Evolutionary conservation across 2,113 vertebrate genomes (phyloP).

Genomic region (Collichthys lucidus): DNA sequence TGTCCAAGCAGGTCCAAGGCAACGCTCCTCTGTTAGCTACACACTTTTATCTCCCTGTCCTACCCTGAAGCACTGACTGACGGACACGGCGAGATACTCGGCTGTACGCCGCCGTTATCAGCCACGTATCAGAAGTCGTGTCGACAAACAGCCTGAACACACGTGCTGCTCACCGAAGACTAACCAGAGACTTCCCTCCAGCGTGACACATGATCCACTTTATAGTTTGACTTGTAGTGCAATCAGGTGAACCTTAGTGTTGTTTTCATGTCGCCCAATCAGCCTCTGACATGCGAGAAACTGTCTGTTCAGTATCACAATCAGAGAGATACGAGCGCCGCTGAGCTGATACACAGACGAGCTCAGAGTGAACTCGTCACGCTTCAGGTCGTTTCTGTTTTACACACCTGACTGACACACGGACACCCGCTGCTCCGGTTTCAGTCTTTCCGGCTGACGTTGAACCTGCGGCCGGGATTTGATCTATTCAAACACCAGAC

Average conservation of each 20-base stretch:
- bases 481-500: no score
- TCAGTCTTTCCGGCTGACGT: neutral
- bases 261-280: slow-evolving; percentile 46
- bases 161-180: neutral
- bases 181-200: neutral
- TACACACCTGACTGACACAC: no score
- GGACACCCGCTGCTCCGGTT: neutral
- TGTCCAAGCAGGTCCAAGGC: neutral
- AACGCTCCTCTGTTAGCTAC: slow-evolving; percentile 9
- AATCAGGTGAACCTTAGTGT: neutral
- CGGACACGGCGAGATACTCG: slow-evolving; percentile 26
- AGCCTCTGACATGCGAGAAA: slow-evolving; percentile 35
- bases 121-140: neutral
- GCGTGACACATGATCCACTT: neutral
- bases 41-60: slow-evolving; percentile 50
- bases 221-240: neutral
- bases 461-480: neutral
- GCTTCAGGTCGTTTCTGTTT: no score
- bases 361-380: no score
- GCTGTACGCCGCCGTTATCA: slow-evolving; percentile 20
- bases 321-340: slow-evolving; percentile 42
- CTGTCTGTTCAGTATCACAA: slow-evolving; percentile 54
- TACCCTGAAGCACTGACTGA: slow-evolving; percentile 7
- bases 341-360: slow-evolving; percentile 26
- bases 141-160: neutral